These are phyloP conservation scores for Drosophila neotestacea DNA, from an alignment of 2,888 invertebrate species.

Conservation along the genomic window DNA sequence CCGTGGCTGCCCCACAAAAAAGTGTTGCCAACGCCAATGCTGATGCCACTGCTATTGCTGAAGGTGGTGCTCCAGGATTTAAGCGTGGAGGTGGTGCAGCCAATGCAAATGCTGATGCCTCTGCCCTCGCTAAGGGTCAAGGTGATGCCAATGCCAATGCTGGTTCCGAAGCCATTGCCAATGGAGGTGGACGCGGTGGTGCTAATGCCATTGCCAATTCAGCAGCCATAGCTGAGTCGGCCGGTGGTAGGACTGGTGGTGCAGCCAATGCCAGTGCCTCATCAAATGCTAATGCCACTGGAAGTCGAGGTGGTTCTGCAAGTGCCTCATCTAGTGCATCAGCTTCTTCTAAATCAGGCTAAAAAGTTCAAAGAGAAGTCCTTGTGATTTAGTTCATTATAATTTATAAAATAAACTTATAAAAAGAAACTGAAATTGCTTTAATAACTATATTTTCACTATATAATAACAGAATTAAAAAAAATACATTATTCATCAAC, in stretches of 20 bases:
- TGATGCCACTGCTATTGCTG: neutral
- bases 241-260: conserved; percentile 1
- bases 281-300: conserved; percentile 2
- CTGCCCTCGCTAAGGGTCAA: conserved; percentile 10
- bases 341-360: conserved; percentile 7
- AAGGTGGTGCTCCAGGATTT: neutral
- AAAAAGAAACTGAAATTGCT: conserved; percentile 16
- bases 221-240: conserved; percentile 11
- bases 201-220: conserved; percentile 41
- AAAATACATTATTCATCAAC: neutral
- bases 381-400: conserved; percentile 28
- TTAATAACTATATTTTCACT: neutral
- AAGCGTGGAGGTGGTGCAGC: conserved; percentile 1
- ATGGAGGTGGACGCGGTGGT: conserved; percentile 24
- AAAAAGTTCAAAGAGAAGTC: conserved; percentile 4
- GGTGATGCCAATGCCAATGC: conserved; percentile 26
- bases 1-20: conserved; percentile 16
- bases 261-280: conserved; percentile 14
- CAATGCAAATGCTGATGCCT: conserved; percentile 12
- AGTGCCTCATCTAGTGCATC: conserved; percentile 7
- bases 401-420: conserved; percentile 38
- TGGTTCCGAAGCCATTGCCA: conserved; percentile 6
- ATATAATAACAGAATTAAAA: too few species aligned
- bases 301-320: conserved; percentile 5
- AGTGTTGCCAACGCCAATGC: conserved; percentile 1